Conservation (phyloP, 2,888 invertebrate species). For the Drosophila emarginata region DNA sequence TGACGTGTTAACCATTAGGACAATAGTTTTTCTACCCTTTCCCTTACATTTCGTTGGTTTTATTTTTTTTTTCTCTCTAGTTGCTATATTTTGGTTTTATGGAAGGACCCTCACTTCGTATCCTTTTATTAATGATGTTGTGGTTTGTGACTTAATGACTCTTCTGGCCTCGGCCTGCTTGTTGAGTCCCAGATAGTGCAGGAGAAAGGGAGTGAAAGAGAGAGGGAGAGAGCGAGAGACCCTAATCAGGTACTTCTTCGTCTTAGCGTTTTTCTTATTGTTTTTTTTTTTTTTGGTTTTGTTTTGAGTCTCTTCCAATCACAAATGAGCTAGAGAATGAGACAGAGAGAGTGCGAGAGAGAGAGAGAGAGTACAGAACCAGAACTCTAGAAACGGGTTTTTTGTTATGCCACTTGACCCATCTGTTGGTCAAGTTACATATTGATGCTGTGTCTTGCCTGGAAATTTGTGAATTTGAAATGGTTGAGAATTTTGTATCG, state of each 20-base stretch:
- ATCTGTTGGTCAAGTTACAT: constrained; percentile 40
- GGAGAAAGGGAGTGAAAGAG: neutral
- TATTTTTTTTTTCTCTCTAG: neutral
- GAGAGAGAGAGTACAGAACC: constrained; percentile 31
- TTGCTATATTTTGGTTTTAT: neutral
- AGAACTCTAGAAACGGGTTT: constrained; percentile 57
- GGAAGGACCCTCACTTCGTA: neutral
- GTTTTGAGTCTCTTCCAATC: constrained; percentile 56
- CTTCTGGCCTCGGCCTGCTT: constrained; percentile 12
- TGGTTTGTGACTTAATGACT: constrained; percentile 54
- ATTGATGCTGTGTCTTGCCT: constrained; percentile 29
- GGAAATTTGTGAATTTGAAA: constrained; percentile 1
- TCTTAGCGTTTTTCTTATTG: neutral
- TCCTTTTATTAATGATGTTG: constrained; percentile 50
- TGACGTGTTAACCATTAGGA: constrained; percentile 60
- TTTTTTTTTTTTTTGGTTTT: constrained; percentile 10
- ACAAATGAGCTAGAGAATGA: constrained; percentile 44
- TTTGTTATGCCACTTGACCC: constrained; percentile 54
- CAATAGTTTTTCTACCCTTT: constrained; percentile 15
- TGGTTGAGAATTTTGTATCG: constrained; percentile 27
- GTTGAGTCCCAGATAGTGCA: neutral
- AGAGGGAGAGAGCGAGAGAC: neutral
- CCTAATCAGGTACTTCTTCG: constrained; percentile 27
- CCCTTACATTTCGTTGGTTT: neutral
- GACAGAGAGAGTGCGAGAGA: neutral